Conservation (phyloP, 2,888 invertebrate genomes). For the Anoplius nigerrimus region DNA sequence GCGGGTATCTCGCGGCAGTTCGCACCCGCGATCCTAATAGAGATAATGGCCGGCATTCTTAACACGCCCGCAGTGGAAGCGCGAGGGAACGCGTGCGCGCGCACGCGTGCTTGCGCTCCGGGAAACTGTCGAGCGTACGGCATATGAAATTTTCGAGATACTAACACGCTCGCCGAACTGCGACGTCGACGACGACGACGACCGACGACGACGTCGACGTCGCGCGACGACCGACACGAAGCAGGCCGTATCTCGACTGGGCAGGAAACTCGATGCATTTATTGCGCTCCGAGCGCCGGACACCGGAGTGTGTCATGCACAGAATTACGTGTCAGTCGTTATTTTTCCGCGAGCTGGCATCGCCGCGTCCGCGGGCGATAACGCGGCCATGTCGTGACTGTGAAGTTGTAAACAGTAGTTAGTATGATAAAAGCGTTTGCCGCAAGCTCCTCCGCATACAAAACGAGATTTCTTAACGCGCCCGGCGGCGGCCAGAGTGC, state of each 20-base stretch:
- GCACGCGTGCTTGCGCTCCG: too few relatives aligned
- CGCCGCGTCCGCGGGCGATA: conserved; percentile 21
- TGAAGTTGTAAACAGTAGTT: conserved; percentile 43
- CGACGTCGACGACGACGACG: neutral
- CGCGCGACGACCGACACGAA: conserved; percentile 1
- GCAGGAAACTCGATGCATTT: conserved; percentile 25
- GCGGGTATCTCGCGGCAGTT: too few relatives aligned
- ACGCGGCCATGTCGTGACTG: conserved; percentile 41
- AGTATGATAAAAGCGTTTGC: conserved; percentile 14
- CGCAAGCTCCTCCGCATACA: neutral
- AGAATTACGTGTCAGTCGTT: conserved; percentile 38
- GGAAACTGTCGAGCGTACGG: too few relatives aligned
- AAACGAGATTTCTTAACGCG: conserved; percentile 2
- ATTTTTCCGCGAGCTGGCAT: conserved; percentile 33
- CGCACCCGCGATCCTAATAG: too few relatives aligned
- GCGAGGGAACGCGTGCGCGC: too few relatives aligned
- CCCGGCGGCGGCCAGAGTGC: neutral
- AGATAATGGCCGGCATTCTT: too few relatives aligned
- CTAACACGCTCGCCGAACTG: too few relatives aligned
- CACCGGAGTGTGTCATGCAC: conserved; percentile 11
- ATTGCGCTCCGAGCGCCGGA: conserved; percentile 26
- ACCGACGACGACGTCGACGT: neutral
- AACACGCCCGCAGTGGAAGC: too few relatives aligned
- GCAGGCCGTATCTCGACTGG: conserved; percentile 11
- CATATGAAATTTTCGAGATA: too few relatives aligned